Conservation (phyloP, 1,140 invertebrate species). For the Aphidius ervi region DNA sequence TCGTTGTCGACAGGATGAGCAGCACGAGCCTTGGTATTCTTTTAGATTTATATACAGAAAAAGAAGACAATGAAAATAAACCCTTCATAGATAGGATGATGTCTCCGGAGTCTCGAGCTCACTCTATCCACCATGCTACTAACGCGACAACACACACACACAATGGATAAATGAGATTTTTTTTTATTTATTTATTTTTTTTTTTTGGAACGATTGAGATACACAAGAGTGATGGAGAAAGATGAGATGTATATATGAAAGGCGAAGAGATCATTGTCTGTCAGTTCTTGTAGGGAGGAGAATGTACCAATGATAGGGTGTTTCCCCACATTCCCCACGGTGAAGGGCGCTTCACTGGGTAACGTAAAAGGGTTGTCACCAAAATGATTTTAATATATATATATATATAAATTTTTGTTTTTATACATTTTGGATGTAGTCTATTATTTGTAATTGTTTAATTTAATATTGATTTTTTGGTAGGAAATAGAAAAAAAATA, state of each 20-base stretch:
- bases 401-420: conserved; percentile 1
- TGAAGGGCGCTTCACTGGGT: conserved; percentile 13
- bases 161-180: conserved; percentile 54
- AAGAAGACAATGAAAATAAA: too few relatives aligned
- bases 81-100: too few relatives aligned
- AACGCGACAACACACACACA: conserved; percentile 37
- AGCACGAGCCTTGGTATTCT: conserved; percentile 37
- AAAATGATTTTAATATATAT: conserved; percentile 21
- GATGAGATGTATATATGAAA: conserved; percentile 18
- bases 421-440: neutral
- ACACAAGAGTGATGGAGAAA: conserved; percentile 32
- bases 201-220: conserved; percentile 47
- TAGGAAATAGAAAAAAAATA: too few relatives aligned
- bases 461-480: neutral
- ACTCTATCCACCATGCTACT: conserved; percentile 24
- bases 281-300: conserved; percentile 17
- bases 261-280: conserved; percentile 42
- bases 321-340: conserved; percentile 32
- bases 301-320: conserved; percentile 50
- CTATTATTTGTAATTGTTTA: neutral
- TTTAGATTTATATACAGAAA: neutral
- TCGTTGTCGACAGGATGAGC: conserved; percentile 30
- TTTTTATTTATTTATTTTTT: conserved; percentile 11
- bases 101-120: conserved; percentile 3
- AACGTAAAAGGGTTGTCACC: conserved; percentile 20